Conservation (phyloP, 1,140 invertebrate species). For the Drosophila kikkawai region DNA sequence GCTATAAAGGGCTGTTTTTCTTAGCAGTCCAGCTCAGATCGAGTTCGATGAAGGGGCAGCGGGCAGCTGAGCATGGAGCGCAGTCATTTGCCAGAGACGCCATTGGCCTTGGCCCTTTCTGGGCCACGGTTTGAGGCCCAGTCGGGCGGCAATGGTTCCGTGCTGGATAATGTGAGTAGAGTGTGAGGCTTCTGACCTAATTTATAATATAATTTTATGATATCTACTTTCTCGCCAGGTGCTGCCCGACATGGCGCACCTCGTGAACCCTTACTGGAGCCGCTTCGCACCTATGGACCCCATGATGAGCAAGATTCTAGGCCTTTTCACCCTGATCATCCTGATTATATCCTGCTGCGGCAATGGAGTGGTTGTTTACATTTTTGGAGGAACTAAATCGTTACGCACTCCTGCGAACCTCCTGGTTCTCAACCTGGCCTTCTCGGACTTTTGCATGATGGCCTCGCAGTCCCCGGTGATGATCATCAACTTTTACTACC, state of each 20-base stretch:
- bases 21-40: slow-evolving; percentile 11
- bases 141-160: slow-evolving; percentile 60
- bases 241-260: slow-evolving; percentile 89
- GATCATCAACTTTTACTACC: slow-evolving; percentile 94
- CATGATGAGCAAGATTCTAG: slow-evolving; percentile 87
- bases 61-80: slow-evolving; percentile 63
- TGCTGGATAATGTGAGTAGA: slow-evolving; percentile 68
- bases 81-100: slow-evolving; percentile 44
- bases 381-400: slow-evolving; percentile 87
- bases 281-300: slow-evolving; percentile 92
- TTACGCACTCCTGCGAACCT: slow-evolving; percentile 87
- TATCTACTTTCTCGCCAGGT: slow-evolving; percentile 25
- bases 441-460: slow-evolving; percentile 94
- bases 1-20: slow-evolving; percentile 46
- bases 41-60: slow-evolving; percentile 43
- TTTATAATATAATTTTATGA: too few species aligned
- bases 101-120: slow-evolving; percentile 35
- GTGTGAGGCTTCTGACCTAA: too few species aligned
- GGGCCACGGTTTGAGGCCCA: slow-evolving; percentile 65
- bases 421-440: slow-evolving; percentile 87
- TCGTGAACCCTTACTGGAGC: slow-evolving; percentile 90
- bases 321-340: slow-evolving; percentile 70
- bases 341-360: slow-evolving; percentile 85
- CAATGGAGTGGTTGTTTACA: slow-evolving; percentile 88
- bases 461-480: slow-evolving; percentile 92